Evolutionary conservation across 2,888 invertebrate species (phyloP).

Genomic region (Synanthedon vespiformis): DNA sequence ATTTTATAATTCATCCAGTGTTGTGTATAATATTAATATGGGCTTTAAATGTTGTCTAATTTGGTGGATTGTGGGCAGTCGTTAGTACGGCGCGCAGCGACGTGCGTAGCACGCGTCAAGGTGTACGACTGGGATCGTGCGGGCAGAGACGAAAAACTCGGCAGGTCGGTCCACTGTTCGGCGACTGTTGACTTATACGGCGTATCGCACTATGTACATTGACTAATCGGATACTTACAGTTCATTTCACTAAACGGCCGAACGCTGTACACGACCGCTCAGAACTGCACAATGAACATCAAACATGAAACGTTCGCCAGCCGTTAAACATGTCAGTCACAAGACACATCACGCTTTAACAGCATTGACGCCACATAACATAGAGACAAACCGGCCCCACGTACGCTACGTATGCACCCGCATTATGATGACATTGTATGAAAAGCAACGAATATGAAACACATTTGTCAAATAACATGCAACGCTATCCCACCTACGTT

Average conservation of each 20-base stretch:
- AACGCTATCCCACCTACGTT: too few species aligned
- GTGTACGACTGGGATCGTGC: constrained; percentile 94
- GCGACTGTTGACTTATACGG: too few species aligned
- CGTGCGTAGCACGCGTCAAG: constrained; percentile 57
- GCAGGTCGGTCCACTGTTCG: constrained; percentile 76
- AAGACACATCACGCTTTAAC: too few species aligned
- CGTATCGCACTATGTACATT: constrained; percentile 1
- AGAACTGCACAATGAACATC: constrained; percentile 1
- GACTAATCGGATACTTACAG: constrained; percentile 2
- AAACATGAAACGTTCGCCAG: not conserved
- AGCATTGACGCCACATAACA: too few species aligned
- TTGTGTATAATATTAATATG: not conserved
- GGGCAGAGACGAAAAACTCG: constrained; percentile 91
- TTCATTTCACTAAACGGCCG: constrained; percentile 1
- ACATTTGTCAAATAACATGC: too few species aligned
- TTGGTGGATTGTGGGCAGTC: constrained; percentile 59
- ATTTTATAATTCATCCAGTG: not conserved
- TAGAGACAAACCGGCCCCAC: too few species aligned
- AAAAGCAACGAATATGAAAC: too few species aligned
- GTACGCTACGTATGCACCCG: too few species aligned
- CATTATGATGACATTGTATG: too few species aligned
- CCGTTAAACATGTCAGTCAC: too few species aligned
- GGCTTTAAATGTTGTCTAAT: constrained; percentile 31
- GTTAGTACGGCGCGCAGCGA: constrained; percentile 40
- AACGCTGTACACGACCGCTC: constrained; percentile 4